Evolutionary conservation across 2,888 invertebrate species (phyloP).

Genomic region (Lamproptera curius): DNA sequence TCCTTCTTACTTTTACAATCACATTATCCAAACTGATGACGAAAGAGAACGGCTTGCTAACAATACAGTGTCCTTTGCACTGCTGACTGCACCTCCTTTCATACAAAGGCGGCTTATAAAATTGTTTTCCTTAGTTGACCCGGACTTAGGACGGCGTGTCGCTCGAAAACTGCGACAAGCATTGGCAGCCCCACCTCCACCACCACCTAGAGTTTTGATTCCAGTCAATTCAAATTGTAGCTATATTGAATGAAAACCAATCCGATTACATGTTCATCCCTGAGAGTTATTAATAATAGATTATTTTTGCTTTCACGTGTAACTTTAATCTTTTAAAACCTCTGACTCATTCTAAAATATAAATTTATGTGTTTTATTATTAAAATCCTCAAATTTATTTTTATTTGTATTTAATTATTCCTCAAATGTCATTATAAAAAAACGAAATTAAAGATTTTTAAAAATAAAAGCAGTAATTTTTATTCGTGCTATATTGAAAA

Average conservation of each 20-base stretch:
- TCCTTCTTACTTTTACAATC: slow-evolving; percentile 83
- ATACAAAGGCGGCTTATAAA: slow-evolving; percentile 87
- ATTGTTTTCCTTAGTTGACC: slow-evolving; percentile 86
- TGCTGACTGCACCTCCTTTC: slow-evolving; percentile 43
- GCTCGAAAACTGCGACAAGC: slow-evolving; percentile 7
- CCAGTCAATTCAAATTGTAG: neutral
- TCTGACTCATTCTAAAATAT: too few species aligned
- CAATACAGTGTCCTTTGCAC: slow-evolving; percentile 23
- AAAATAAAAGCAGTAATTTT: too few species aligned
- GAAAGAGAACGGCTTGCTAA: slow-evolving; percentile 30
- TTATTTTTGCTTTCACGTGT: too few species aligned
- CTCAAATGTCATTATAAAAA: too few species aligned
- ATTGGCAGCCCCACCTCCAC: neutral
- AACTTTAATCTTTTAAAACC: too few species aligned
- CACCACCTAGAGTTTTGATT: neutral
- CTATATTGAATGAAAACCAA: neutral
- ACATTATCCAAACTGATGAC: slow-evolving; percentile 29
- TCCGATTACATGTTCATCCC: neutral
- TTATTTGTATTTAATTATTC: too few species aligned
- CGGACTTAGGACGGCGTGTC: slow-evolving; percentile 80
- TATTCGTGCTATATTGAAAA: too few species aligned
- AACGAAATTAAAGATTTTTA: too few species aligned
- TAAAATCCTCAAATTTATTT: too few species aligned
- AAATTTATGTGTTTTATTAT: too few species aligned
- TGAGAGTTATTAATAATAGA: too few species aligned